phyloP scores from a whole-genome alignment of 2,797 vertebrate genomes.

The Hipposideros larvatus region DNA sequence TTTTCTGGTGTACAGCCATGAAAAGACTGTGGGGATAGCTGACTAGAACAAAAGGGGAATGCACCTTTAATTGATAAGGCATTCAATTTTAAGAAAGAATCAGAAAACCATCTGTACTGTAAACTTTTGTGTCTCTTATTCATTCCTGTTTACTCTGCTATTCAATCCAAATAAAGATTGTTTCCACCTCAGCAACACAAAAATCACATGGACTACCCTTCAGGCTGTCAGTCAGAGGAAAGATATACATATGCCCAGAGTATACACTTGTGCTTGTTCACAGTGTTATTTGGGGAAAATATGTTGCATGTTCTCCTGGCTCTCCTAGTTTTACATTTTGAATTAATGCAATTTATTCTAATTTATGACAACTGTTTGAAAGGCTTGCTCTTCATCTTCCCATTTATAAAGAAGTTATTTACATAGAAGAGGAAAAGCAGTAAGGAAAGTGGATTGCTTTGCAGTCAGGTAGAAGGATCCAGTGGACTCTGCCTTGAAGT shows the following conservation, averaged over 20 bases:
- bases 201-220: conserved; percentile 88
- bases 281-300: conserved; percentile 91
- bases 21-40: neutral
- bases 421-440: conserved; percentile 70
- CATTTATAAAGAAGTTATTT: conserved; percentile 83
- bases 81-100: conserved; percentile 68
- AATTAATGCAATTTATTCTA: conserved; percentile 89
- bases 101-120: conserved; percentile 78
- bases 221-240: conserved; percentile 90
- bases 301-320: conserved; percentile 89
- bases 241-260: conserved; percentile 90
- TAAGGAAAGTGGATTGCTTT: conserved; percentile 74
- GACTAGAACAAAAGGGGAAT: conserved; percentile 66
- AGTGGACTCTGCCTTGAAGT: conserved; percentile 61
- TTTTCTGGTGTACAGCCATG: neutral
- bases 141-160: conserved; percentile 85
- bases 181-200: conserved; percentile 89
- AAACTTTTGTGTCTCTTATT: conserved; percentile 84
- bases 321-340: conserved; percentile 88
- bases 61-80: conserved; percentile 34
- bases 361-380: conserved; percentile 88
- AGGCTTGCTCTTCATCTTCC: conserved; percentile 81
- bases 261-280: conserved; percentile 89
- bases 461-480: conserved; percentile 69
- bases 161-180: conserved; percentile 88